Evolutionary conservation across 2,797 vertebrate genomes (phyloP), one percentile per base, ranked within the genome.

Genomic region (Amazona finschi): DNA sequence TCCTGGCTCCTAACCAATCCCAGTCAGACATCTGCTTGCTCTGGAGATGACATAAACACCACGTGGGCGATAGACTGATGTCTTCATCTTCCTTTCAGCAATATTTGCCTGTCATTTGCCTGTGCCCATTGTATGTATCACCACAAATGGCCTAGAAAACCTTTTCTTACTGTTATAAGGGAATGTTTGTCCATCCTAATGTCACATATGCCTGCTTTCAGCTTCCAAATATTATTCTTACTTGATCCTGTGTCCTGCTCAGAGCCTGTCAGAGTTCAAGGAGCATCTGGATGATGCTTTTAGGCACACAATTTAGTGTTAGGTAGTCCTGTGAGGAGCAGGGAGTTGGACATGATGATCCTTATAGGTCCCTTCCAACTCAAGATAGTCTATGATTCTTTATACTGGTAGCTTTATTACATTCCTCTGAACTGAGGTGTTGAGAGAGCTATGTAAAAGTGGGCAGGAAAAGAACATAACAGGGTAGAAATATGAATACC

Each of bases 51-150:
- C 52, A 20, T 4, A 53, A 70, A 13, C 33, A 41, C 9, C 43
- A 13, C 1, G 0, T 5, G 17, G 52, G 8, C 1, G 3, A 36
- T 4, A 19, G 36, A 19, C 41, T 43, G 64, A 5, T 1, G 0
- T 13, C 66, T 52, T 41, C 22, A 6, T 16, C 41, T 17, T 60
- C 71, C 52, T 43, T 44, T 53, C 74, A 72, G 43, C 53, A 75
- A 49, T 53, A 2, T 6, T 31, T 44, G 8, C n/a, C 12, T 6
- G 11, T 8, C 8, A 5, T 57, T 90, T 81, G 18, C 36, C 36
- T 55, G 17, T 19, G 9, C 44, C 69, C 4, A 6, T 49, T 19
- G 6, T 33, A 78, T 10, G 2, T 21, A 39, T 15, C 10, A 62
- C 33, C 73, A 58, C 0, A 0, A 57, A 21, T 15, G 10, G 20